Base-by-base conservation (phyloP, 2,888 invertebrate species). In the Chrysina gloriosa region DNA sequence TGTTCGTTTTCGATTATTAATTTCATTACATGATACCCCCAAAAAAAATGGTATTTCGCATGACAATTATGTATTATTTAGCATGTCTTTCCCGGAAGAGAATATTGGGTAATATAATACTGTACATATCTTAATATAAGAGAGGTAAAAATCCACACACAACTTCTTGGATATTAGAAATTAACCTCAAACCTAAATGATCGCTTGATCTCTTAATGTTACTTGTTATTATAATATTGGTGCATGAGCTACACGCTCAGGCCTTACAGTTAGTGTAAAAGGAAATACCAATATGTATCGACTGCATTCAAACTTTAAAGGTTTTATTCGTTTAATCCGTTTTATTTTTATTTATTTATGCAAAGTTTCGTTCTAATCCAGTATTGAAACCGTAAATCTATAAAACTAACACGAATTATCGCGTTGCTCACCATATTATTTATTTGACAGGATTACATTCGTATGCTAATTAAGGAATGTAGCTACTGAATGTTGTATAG, bases 151-250 rank as follows among this genome's bases (percentile, higher is more conserved):
- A 31, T 16, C 16, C n/a, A n/a, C n/a, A n/a, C 3, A 31, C 19
- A 29, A 52, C 36, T 36, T 29, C 36, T 61, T 71, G 67, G 67
- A 69, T 23, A 70, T n/a, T 69, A 72, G 63, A 67, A 69, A 65
- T 36, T 63, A 68, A 70, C 68, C 68, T 68, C 69, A 34, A 61
- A 71, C 69, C 69, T 69, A 71, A 61, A 63, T 68, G 70, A 67
- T 65, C 71, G 73, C 70, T 73, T 71, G 73, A 73, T 74, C 74
- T 74, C 73, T 73, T 72, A 72, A 71, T 72, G 70, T 74, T 73
- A 71, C 72, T 72, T 73, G 72, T 73, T 72, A 72, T 66, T 70
- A 56, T 56, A 23, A 56, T 71, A 69, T 56, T 65, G 71, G 66
- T 70, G 70, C 71, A 68, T 64, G 72, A 69, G 72, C 73, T 69